phyloP scores from a whole-genome alignment of 1,140 invertebrate genomes.

The Orius insidiosus region DNA sequence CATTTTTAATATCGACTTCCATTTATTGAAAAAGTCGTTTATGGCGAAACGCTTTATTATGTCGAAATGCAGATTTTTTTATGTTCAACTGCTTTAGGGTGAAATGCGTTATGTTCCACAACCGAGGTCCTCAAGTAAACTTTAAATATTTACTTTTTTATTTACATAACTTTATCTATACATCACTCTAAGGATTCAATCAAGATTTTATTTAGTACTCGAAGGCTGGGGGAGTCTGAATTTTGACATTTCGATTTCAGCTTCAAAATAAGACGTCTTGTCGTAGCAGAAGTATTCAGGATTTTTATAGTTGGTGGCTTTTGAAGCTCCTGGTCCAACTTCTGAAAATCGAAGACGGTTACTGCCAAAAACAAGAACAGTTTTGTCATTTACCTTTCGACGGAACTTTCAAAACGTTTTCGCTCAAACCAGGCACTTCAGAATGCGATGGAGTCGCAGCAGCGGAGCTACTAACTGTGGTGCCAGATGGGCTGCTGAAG shows the following conservation, averaged over 20 bases:
- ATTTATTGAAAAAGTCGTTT: too few species aligned
- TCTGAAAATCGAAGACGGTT: constrained; percentile 23
- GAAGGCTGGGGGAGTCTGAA: constrained; percentile 56
- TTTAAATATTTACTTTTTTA: too few species aligned
- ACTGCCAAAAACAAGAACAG: neutral
- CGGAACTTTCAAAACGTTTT: neutral
- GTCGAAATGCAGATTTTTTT: too few species aligned
- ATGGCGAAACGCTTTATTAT: too few species aligned
- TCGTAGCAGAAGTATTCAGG: constrained; percentile 75
- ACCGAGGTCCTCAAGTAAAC: too few species aligned
- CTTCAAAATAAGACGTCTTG: constrained; percentile 57
- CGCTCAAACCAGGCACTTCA: neutral
- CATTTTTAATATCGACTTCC: too few species aligned
- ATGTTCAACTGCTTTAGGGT: too few species aligned
- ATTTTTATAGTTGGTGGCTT: constrained; percentile 59
- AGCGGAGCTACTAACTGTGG: too few species aligned
- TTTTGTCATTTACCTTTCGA: neutral
- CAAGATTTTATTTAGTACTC: neutral
- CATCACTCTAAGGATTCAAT: neutral
- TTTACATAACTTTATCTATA: too few species aligned
- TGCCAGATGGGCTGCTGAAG: too few species aligned
- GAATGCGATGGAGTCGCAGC: neutral
- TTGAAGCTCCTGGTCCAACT: constrained; percentile 55
- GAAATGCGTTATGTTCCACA: too few species aligned
- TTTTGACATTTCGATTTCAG: constrained; percentile 67